These are phyloP conservation scores for Habrosyne pyritoides DNA, from an alignment of 2,888 invertebrate genomes.

Conservation along the genomic window DNA sequence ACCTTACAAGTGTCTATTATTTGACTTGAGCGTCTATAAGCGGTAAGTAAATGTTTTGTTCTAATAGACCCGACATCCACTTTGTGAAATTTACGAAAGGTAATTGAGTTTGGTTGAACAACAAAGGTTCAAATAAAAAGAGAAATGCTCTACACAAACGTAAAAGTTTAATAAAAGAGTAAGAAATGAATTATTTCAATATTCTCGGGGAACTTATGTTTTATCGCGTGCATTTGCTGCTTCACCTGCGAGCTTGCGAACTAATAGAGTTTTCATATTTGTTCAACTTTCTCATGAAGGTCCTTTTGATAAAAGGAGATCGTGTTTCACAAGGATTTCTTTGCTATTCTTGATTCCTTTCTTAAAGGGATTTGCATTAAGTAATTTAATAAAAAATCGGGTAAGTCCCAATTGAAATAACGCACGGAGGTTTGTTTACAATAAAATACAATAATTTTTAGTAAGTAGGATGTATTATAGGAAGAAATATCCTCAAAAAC, in stretches of 20 bases:
- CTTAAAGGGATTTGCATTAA: neutral
- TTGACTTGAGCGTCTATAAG: neutral
- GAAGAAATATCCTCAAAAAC: no score
- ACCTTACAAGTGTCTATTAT: neutral
- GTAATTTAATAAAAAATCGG: neutral
- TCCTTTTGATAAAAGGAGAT: constrained; percentile 24
- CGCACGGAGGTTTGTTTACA: no score
- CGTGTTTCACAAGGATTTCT: constrained; percentile 19
- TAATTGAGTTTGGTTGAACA: constrained; percentile 6
- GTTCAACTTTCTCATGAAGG: constrained; percentile 30
- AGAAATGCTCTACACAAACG: neutral
- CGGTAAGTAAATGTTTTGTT: neutral
- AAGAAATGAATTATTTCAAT: constrained; percentile 17
- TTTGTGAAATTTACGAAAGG: neutral
- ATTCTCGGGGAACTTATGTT: constrained; percentile 11
- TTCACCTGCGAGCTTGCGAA: constrained; percentile 30
- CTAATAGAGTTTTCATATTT: constrained; percentile 27
- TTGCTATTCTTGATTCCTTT: constrained; percentile 6
- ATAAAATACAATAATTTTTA: no score
- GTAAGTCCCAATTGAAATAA: no score
- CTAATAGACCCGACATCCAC: neutral
- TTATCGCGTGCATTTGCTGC: constrained; percentile 22
- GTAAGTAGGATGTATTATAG: no score
- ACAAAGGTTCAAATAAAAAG: neutral
- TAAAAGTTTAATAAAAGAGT: constrained; percentile 6